phyloP scores from a whole-genome alignment of 1,140 invertebrate species.

The Drosophila fuyamai region DNA sequence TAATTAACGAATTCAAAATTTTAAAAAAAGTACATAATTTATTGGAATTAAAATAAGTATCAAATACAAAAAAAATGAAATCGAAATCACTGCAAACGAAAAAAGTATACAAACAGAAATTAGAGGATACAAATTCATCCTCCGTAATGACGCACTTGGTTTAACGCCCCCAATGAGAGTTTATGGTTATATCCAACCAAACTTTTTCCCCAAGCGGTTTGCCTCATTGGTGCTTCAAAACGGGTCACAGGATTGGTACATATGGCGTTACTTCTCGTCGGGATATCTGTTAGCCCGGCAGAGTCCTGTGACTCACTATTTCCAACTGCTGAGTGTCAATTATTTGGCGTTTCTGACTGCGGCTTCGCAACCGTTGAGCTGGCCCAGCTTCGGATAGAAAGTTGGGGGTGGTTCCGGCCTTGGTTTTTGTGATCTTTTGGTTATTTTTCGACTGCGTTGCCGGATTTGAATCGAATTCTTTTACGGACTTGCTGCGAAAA shows the following conservation, averaged over 20 bases:
- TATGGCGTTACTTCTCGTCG: background rate
- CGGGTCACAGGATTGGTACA: slow-evolving; percentile 87
- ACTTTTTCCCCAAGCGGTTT: slow-evolving; percentile 90
- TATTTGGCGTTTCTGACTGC: slow-evolving; percentile 38
- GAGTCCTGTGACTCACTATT: slow-evolving; percentile 79
- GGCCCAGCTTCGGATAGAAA: slow-evolving; percentile 27
- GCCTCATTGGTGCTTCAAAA: slow-evolving; percentile 93
- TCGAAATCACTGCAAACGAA: too few species aligned
- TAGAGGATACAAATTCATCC: slow-evolving; percentile 86
- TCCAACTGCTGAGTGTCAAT: slow-evolving; percentile 85
- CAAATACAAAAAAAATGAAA: too few species aligned
- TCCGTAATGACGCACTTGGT: slow-evolving; percentile 89
- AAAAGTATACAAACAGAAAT: too few species aligned
- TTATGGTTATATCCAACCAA: slow-evolving; percentile 92
- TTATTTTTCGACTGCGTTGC: background rate
- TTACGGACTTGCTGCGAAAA: slow-evolving; percentile 72
- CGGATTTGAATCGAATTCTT: slow-evolving; percentile 23
- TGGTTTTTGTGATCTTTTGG: slow-evolving; percentile 16
- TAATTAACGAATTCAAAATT: too few species aligned
- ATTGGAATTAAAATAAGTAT: too few species aligned
- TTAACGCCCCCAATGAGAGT: slow-evolving; percentile 87
- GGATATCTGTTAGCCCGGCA: slow-evolving; percentile 49
- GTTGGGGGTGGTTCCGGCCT: slow-evolving; percentile 47
- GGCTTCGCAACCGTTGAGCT: slow-evolving; percentile 47
- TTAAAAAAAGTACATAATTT: too few species aligned